phyloP scores from a whole-genome alignment of 1,140 invertebrate species.

The Zelostemma sp. region DNA sequence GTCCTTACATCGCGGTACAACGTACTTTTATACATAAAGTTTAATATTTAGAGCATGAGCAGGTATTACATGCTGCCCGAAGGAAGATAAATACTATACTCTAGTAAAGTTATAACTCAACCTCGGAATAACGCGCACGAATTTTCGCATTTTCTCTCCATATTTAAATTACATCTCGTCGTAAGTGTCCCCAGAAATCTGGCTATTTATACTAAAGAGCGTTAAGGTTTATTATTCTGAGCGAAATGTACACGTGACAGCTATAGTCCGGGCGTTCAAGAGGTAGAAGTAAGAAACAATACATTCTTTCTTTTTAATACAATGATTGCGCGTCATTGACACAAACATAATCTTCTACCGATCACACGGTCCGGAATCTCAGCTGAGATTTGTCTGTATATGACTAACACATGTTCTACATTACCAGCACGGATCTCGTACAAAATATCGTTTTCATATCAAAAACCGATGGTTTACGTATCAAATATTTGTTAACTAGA shows the following conservation, averaged over 20 bases:
- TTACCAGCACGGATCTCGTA: slow-evolving; percentile 30
- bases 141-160: not conserved
- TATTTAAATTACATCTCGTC: slow-evolving; percentile 16
- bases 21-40: slow-evolving; percentile 41
- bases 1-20: slow-evolving; percentile 33
- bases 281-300: slow-evolving; percentile 43
- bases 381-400: slow-evolving; percentile 30
- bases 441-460: slow-evolving; percentile 40
- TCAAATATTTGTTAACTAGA: slow-evolving; percentile 45
- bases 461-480: slow-evolving; percentile 25
- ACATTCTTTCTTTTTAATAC: slow-evolving; percentile 2
- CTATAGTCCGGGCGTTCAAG: slow-evolving; percentile 53
- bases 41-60: slow-evolving; percentile 42
- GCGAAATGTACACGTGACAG: slow-evolving; percentile 46
- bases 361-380: slow-evolving; percentile 49
- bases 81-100: slow-evolving; percentile 47
- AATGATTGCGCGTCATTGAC: not conserved
- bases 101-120: slow-evolving; percentile 44
- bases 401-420: slow-evolving; percentile 45
- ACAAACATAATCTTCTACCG: slow-evolving; percentile 47
- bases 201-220: slow-evolving; percentile 23
- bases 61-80: slow-evolving; percentile 44
- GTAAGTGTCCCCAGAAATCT: slow-evolving; percentile 31
- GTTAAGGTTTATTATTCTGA: slow-evolving; percentile 40
- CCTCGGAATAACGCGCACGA: slow-evolving; percentile 38